phyloP scores from a whole-genome alignment of 23 tunicate genomes.

The Corella eumyota region DNA sequence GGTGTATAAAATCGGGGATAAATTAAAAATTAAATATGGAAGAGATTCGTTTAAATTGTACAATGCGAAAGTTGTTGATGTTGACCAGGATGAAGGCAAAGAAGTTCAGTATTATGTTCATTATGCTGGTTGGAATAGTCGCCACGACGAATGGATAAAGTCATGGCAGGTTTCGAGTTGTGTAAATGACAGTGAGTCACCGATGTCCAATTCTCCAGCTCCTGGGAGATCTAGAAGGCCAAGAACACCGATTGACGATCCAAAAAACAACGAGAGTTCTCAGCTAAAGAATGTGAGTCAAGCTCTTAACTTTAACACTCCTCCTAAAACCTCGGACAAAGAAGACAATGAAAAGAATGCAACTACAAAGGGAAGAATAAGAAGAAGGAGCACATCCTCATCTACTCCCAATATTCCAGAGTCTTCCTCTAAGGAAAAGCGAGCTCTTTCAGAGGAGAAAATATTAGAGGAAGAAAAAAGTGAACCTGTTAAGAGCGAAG shows the following conservation, averaged over 20 bases:
- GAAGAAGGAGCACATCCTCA: conserved; percentile 44
- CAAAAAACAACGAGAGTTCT: background rate
- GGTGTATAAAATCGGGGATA: conserved; percentile 38
- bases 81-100: conserved; percentile 31
- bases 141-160: conserved; percentile 82
- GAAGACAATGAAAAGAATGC: background rate
- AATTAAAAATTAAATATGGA: conserved; percentile 63
- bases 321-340: background rate
- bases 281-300: conserved; percentile 4
- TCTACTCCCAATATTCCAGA: conserved; percentile 15
- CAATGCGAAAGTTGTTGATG: conserved; percentile 62
- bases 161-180: conserved; percentile 30
- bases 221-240: conserved; percentile 11
- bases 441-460: conserved; percentile 46
- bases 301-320: conserved; percentile 8
- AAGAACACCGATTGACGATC: conserved; percentile 18
- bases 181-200: conserved; percentile 9
- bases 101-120: conserved; percentile 54
- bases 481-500: background rate
- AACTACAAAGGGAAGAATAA: conserved; percentile 4
- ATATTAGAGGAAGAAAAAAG: background rate
- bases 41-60: conserved; percentile 62
- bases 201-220: conserved; percentile 1
- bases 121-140: conserved; percentile 75
- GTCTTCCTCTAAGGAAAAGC: conserved; percentile 4